Evolutionary conservation across 2,797 vertebrate species (phyloP).

Genomic region (Rallus crepitans): DNA sequence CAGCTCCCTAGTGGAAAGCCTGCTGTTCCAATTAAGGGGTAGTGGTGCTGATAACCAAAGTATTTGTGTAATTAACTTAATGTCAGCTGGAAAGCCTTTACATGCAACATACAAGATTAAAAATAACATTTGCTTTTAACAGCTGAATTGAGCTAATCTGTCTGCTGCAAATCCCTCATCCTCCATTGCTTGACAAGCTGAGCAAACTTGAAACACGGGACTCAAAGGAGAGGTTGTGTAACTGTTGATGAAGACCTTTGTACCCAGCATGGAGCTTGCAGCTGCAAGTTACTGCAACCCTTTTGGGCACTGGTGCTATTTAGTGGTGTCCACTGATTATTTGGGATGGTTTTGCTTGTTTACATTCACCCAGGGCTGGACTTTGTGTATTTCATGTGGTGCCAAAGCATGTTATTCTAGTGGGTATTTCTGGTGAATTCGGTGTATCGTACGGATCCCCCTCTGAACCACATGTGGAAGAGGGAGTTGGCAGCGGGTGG

Average conservation of each 20-base stretch:
- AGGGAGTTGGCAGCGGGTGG: fast-evolving
- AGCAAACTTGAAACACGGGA: neutral
- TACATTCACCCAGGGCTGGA: neutral
- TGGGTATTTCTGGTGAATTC: neutral
- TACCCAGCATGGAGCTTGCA: neutral
- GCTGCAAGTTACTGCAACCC: neutral
- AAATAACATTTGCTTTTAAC: neutral
- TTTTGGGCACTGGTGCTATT: neutral
- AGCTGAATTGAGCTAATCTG: neutral
- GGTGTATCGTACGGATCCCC: neutral
- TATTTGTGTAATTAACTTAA: neutral
- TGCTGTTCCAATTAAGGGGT: neutral
- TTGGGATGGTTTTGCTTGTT: neutral
- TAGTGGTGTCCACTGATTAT: neutral
- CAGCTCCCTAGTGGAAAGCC: neutral
- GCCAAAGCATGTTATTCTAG: neutral
- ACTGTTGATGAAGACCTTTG: neutral
- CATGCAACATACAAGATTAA: neutral
- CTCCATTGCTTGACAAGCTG: neutral
- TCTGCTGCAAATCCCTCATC: neutral
- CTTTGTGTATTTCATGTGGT: neutral
- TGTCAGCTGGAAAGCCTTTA: neutral
- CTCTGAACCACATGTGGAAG: neutral
- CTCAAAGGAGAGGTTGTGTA: neutral
- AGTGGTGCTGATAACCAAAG: neutral